Base-by-base conservation (phyloP, 2,113 vertebrate genomes). In the Periophthalmodon schlosseri region DNA sequence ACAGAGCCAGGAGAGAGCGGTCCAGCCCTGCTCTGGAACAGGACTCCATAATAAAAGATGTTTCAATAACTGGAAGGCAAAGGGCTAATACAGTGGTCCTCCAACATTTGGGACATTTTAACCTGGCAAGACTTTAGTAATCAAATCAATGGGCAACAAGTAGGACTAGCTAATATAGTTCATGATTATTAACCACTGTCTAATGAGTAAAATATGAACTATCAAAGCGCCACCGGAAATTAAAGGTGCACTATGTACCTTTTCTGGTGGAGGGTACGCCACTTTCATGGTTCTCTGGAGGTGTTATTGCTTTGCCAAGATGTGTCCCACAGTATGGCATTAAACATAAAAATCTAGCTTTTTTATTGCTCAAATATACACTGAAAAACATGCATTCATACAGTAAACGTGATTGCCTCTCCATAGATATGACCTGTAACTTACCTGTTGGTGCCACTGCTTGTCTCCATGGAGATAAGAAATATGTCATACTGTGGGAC, bases 61-160 rank as follows among this genome's bases (percentile, higher is more conserved):
- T 67, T 73, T 83, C 61, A 33, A 39, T 13, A 68, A 85, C 79
- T 20, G 75, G 72, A 76, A 81, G 67, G 63, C 70, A 78, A 84
- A 83, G 70, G 77, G 86, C 75, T 69, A 75, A 58, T 24, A 58
- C 57, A 58, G 57, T 58, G 57, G 57, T 58, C 14, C 57, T 28
- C 23, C 4, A 60, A 60, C 23, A 28, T 60, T 28, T 60, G 13
- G 57, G 24, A 24, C 21, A 60, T 28, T 15, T 28, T 60, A 23
- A 60, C 57, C 21, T 28, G 57, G 57, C 13, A 60, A 28, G 24
- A 28, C 23, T 60, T 24, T 5, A 10, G 20, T 56, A n/a, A 56
- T n/a, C 52, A n/a, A n/a, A 56, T 21, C n/a, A 56, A 56, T 56
- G 52, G 20, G 2, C 8, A 56, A n/a, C 2, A 56, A 7, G 12